Conservation (phyloP, 2,113 vertebrate species). For the Maccullochella peelii region DNA sequence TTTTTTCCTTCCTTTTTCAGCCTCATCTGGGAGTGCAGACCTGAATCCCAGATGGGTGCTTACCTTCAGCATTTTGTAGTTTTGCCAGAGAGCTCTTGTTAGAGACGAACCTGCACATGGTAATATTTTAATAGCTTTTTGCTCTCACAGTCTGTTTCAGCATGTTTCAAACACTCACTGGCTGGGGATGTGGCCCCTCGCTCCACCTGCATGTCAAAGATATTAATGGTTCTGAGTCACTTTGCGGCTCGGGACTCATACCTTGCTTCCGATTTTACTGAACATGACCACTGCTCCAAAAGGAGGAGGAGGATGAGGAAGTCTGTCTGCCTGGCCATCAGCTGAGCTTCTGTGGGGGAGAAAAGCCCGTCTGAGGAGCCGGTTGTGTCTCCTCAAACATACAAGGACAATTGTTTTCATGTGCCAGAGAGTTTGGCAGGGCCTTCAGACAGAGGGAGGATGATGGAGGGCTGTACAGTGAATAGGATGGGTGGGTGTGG, state of each 20-base stretch:
- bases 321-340: conserved; percentile 61
- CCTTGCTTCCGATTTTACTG: conserved; percentile 71
- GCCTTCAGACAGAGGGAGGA: conserved; percentile 70
- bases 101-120: conserved; percentile 66
- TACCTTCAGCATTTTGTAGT: conserved; percentile 58
- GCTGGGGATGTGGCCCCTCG: conserved; percentile 63
- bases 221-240: conserved; percentile 76
- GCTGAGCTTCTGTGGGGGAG: conserved; percentile 47
- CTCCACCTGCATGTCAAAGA: conserved; percentile 77
- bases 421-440: conserved; percentile 76
- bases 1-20: conserved; percentile 6
- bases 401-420: conserved; percentile 78
- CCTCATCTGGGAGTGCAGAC: conserved; percentile 69
- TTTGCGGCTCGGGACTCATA: conserved; percentile 54
- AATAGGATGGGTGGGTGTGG: conserved; percentile 57
- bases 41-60: conserved; percentile 72
- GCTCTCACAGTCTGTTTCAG: conserved; percentile 54
- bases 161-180: conserved; percentile 59
- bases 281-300: conserved; percentile 65
- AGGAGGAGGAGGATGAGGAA: conserved; percentile 49
- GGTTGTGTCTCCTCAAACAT: conserved; percentile 64
- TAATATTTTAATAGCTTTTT: conserved; percentile 70
- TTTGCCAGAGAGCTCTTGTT: conserved; percentile 69
- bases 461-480: conserved; percentile 62
- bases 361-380: conserved; percentile 50